Conservation (phyloP, 2,113 vertebrate genomes). For the Orthochromis malagaraziensis region DNA sequence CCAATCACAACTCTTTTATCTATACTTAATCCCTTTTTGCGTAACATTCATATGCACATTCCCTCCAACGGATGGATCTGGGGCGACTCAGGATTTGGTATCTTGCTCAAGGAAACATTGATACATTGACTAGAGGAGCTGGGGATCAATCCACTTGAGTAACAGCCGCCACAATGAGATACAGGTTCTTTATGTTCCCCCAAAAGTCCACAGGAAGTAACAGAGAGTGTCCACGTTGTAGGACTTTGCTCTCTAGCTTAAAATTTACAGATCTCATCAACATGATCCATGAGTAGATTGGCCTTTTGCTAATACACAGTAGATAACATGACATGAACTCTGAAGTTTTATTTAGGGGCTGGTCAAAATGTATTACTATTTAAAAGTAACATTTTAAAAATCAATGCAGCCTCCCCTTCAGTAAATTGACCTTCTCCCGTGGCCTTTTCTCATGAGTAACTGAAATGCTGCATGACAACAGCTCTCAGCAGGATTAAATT, state of each 20-base stretch:
- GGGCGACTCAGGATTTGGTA: background rate
- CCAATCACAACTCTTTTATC: background rate
- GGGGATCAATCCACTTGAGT: background rate
- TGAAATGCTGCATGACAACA: conserved; percentile 45
- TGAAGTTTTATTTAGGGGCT: background rate
- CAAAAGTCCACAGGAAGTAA: background rate
- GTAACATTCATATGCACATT: background rate
- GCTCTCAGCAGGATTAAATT: conserved; percentile 45
- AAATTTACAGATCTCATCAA: background rate
- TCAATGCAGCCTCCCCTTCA: conserved; percentile 17
- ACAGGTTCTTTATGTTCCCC: background rate
- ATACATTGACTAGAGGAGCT: background rate
- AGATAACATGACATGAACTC: background rate
- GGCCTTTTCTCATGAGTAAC: conserved; percentile 41
- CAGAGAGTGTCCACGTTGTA: background rate
- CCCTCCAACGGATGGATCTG: background rate
- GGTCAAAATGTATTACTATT: conserved; percentile 2
- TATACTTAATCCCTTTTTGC: background rate
- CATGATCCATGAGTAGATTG: background rate
- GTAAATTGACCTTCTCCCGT: conserved; percentile 44
- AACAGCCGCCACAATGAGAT: background rate
- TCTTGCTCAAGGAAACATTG: background rate
- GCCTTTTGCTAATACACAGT: background rate
- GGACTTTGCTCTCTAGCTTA: background rate
- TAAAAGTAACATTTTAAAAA: conserved; percentile 31